These are phyloP conservation scores for Allacma fusca DNA, from an alignment of 2,888 invertebrate species.

Conservation along the genomic window DNA sequence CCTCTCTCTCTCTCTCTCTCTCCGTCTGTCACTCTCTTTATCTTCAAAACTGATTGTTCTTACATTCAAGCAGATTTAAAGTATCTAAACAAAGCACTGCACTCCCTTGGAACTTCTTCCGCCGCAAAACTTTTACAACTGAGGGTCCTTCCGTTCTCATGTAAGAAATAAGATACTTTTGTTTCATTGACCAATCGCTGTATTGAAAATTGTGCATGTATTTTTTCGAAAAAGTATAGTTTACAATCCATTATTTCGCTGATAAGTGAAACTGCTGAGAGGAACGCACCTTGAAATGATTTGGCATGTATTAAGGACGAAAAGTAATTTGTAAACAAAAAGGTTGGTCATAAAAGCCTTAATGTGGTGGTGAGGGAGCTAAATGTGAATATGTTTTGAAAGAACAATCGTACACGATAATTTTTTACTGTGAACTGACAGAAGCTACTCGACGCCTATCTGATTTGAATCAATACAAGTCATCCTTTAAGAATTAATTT, in stretches of 20 bases:
- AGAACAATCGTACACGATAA: slow-evolving; percentile 10
- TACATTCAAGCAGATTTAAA: background rate
- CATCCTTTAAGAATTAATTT: slow-evolving; percentile 45
- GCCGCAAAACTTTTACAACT: background rate
- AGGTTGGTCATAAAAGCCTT: slow-evolving; percentile 4
- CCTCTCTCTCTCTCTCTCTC: background rate
- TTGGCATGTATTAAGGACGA: background rate
- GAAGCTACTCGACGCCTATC: slow-evolving; percentile 43
- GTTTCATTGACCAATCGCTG: background rate
- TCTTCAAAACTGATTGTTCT: background rate
- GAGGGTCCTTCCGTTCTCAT: background rate
- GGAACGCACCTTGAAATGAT: background rate
- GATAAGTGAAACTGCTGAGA: background rate
- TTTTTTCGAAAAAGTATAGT: background rate
- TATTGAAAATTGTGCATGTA: background rate
- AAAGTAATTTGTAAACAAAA: slow-evolving; percentile 21
- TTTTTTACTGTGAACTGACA: slow-evolving; percentile 29
- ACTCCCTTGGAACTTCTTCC: background rate
- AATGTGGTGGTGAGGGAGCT: background rate
- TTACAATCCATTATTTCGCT: background rate
- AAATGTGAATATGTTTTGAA: slow-evolving; percentile 17
- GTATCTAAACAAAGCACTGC: background rate
- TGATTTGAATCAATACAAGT: slow-evolving; percentile 46
- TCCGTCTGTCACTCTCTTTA: background rate
- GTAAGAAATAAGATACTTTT: background rate